Conservation (phyloP, 2,113 vertebrate genomes). For the Nothoprocta pentlandii region DNA sequence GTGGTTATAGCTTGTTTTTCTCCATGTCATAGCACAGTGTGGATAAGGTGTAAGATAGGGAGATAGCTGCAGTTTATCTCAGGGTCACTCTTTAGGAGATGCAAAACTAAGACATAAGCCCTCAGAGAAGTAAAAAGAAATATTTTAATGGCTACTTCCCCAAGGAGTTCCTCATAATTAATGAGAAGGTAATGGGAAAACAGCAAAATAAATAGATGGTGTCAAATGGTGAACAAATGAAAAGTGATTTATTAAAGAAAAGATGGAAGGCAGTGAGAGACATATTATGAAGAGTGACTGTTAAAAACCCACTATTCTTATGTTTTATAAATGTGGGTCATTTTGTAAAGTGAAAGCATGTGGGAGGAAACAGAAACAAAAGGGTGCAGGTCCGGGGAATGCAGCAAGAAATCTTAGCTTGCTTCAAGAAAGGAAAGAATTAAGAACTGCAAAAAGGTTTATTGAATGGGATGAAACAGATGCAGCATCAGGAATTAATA, state of each 20-base stretch:
- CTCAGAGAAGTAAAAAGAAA: background rate
- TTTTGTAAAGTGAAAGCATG: background rate
- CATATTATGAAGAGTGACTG: background rate
- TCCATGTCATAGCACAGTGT: background rate
- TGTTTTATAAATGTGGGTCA: background rate
- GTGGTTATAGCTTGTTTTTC: background rate
- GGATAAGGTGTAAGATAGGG: background rate
- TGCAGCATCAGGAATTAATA: slow-evolving; percentile 69
- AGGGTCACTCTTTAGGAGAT: background rate
- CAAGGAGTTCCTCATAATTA: background rate
- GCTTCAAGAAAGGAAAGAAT: slow-evolving; percentile 26
- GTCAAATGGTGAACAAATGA: background rate
- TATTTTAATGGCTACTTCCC: background rate
- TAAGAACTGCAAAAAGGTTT: slow-evolving; percentile 30
- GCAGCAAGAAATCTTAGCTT: background rate
- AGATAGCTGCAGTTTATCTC: background rate
- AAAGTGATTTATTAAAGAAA: background rate
- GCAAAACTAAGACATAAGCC: background rate
- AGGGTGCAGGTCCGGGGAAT: background rate
- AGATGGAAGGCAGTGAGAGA: background rate
- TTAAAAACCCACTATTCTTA: background rate
- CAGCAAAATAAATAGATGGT: background rate
- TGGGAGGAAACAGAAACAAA: background rate
- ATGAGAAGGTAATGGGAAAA: background rate
- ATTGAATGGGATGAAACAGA: slow-evolving; percentile 45